A percentile compares a stretch with the other conserved stretches of the same genome.
These are phyloP conservation scores for Sebastes matsubarae DNA, from an alignment of 2,797 vertebrate genomes.

Conservation along the genomic window DNA sequence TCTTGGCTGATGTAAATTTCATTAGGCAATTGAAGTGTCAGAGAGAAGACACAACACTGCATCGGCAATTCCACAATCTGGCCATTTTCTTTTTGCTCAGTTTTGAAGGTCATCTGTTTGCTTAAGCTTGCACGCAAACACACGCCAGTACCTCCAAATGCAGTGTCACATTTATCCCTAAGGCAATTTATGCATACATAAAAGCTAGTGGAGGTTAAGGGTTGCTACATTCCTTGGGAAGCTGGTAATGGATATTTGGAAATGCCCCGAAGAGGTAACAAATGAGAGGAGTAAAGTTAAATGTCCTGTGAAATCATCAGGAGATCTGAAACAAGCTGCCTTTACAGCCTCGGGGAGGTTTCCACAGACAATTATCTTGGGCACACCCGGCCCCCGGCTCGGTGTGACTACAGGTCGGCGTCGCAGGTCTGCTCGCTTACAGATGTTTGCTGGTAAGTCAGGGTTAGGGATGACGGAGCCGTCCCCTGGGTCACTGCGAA, in stretches of 20 bases:
- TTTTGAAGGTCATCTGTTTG: constrained; percentile 56
- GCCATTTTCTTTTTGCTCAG: background rate
- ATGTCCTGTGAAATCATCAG: constrained; percentile 87
- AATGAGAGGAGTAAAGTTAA: constrained; percentile 87
- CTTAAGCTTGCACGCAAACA: constrained; percentile 30
- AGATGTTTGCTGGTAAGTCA: constrained; percentile 57
- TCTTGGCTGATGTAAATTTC: constrained; percentile 61
- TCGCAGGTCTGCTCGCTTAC: constrained; percentile 51
- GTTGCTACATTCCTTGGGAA: constrained; percentile 72
- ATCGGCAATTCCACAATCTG: constrained; percentile 9
- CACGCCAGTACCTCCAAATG: constrained; percentile 57
- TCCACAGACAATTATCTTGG: constrained; percentile 73
- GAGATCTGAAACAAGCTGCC: constrained; percentile 79
- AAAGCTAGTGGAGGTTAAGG: constrained; percentile 83
- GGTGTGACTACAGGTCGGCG: constrained; percentile 58
- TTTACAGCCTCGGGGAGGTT: constrained; percentile 70
- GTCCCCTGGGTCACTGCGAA: constrained; percentile 44
- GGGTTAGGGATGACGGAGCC: constrained; percentile 44
- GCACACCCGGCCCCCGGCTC: constrained; percentile 35
- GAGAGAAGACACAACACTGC: constrained; percentile 23
- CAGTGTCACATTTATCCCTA: constrained; percentile 65
- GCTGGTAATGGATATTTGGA: constrained; percentile 83
- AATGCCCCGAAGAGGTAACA: constrained; percentile 83
- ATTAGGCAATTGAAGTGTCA: constrained; percentile 50
- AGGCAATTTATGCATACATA: constrained; percentile 78